Percentiles rank a stretch among this genome's conserved stretches.
Evolutionary conservation across 2,797 vertebrate genomes (phyloP).

Genomic region (Microctenopoma steveboyesi): DNA sequence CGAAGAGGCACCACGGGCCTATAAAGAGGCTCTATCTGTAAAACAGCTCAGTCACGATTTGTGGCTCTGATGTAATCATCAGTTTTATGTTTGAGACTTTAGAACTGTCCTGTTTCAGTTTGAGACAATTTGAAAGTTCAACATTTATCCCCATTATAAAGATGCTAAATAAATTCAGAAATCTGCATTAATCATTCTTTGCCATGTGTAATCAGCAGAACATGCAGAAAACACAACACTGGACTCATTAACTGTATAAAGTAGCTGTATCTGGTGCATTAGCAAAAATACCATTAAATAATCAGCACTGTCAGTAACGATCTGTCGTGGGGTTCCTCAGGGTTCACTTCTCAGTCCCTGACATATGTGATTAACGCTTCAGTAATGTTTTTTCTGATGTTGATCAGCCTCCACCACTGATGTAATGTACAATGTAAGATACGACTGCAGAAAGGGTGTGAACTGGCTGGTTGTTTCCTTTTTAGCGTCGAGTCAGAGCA

Average conservation of each 20-base stretch:
- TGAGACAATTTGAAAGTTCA: neutral
- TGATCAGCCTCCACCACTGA: too few species aligned
- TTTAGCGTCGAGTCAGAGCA: neutral
- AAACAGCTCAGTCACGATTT: neutral
- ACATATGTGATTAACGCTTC: too few species aligned
- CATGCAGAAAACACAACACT: neutral
- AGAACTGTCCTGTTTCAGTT: too few species aligned
- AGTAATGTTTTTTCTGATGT: too few species aligned
- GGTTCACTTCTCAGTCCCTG: too few species aligned
- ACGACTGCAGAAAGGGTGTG: too few species aligned
- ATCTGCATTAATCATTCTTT: too few species aligned
- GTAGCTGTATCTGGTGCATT: too few species aligned
- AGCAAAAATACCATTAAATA: neutral
- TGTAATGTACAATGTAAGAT: too few species aligned
- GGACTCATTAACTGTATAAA: neutral
- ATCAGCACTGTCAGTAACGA: neutral
- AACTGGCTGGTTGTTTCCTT: too few species aligned
- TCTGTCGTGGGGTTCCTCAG: constrained; percentile 31
- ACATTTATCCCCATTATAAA: neutral
- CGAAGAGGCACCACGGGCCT: constrained; percentile 21
- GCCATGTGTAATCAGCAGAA: too few species aligned
- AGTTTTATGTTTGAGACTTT: neutral
- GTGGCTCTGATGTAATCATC: neutral
- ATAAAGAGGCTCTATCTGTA: constrained; percentile 46
- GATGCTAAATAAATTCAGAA: too few species aligned